Conservation (phyloP, 1,140 invertebrate genomes). For the Leptinotarsa texana region DNA sequence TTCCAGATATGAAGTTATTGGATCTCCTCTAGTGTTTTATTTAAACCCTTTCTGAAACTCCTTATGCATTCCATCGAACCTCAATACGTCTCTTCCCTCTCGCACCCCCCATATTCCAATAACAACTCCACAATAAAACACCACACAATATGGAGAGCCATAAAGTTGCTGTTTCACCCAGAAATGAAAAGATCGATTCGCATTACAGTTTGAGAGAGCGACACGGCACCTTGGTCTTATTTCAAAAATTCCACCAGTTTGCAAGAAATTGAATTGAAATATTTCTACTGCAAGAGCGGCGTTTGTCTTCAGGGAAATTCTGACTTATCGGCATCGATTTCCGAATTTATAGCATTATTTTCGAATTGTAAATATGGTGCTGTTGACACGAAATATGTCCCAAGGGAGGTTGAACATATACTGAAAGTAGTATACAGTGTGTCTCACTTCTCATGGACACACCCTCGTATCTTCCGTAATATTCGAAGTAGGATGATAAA, state of each 20-base stretch:
- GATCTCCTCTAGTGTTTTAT: too few relatives aligned
- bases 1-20: too few relatives aligned
- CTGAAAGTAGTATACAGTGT: not conserved
- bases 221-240: constrained; percentile 15
- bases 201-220: constrained; percentile 15
- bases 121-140: not conserved
- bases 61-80: too few relatives aligned
- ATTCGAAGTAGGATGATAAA: too few relatives aligned
- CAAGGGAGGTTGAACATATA: not conserved
- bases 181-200: constrained; percentile 6
- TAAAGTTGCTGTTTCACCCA: constrained; percentile 19
- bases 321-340: constrained; percentile 15
- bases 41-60: too few relatives aligned
- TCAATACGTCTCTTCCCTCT: not conserved
- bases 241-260: constrained; percentile 18
- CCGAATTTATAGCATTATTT: constrained; percentile 21
- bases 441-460: too few relatives aligned
- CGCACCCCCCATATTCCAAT: not conserved
- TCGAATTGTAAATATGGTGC: constrained; percentile 22
- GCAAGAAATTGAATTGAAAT: constrained; percentile 25
- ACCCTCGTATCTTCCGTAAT: too few relatives aligned
- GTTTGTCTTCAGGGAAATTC: constrained; percentile 17
- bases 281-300: constrained; percentile 7
- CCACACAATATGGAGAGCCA: not conserved
- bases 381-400: constrained; percentile 5